A percentile compares a stretch with the other conserved stretches of the same genome.
phyloP scores from a whole-genome alignment of 2,797 vertebrate genomes.

The Anas flavirostris region DNA sequence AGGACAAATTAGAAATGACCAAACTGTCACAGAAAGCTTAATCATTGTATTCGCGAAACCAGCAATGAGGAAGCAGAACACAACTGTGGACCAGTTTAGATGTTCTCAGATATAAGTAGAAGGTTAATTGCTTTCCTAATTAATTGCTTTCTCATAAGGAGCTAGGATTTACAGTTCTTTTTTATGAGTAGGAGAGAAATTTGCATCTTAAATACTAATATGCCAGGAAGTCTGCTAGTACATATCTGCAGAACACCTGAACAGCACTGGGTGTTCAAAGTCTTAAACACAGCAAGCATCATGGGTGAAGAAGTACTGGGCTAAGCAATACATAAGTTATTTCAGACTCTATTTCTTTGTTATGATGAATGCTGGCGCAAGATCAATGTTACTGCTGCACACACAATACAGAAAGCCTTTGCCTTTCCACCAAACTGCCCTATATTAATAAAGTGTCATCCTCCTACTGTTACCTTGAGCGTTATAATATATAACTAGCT shows the following conservation, averaged over 20 bases:
- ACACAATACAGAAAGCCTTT: neutral
- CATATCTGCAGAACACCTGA: neutral
- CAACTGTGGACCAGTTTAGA: neutral
- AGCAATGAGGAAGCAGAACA: neutral
- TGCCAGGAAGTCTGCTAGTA: neutral
- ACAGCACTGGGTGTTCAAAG: neutral
- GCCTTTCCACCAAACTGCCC: neutral
- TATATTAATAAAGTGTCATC: neutral
- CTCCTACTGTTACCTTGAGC: neutral
- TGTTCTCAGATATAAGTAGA: neutral
- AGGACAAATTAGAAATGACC: conserved; percentile 1
- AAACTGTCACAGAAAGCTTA: neutral
- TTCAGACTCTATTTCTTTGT: neutral
- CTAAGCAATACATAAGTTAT: neutral
- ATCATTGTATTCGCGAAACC: neutral
- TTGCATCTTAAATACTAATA: neutral
- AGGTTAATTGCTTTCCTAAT: neutral
- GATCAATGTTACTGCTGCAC: neutral
- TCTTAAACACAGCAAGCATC: neutral
- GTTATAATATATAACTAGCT: neutral
- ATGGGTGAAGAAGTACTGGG: neutral
- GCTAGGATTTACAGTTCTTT: neutral
- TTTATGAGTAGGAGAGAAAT: neutral
- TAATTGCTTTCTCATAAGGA: neutral
- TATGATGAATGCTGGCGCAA: neutral